Base-by-base conservation (phyloP, 2,888 invertebrate species). In the Sphecodes monilicornis region DNA sequence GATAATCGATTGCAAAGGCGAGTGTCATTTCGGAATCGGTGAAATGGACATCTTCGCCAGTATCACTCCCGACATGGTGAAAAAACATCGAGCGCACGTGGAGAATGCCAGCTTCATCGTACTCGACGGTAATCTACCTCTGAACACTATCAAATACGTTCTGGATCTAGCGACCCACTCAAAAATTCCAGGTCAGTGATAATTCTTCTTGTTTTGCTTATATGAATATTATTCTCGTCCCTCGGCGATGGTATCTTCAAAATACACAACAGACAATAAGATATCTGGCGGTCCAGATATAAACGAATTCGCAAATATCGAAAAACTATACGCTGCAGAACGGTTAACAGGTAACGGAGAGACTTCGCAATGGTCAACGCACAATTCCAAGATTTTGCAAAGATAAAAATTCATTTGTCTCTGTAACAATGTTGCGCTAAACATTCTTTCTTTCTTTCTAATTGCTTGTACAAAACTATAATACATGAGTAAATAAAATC, bases 121-220 rank as follows among this genome's bases (percentile, higher is more conserved):
- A 32, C 94, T 99, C 76, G 99, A 99, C 94, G 98, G 97, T 13
- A 99, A 99, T 95, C 93, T 98, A 69, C 96, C 97, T 0, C 92
- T 96, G 68, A 95, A 96, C 36, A 96, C 98, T 0, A 97, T 98
- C 92, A 95, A 96, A 88, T 95, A 96, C 73, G 94, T 97, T 39
- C 93, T 98, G 75, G 93, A 96, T 80, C 92, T 97, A 26, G 97
- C 98, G 69, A 91, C 95, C 16, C 93, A 95, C 68, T 94, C 96
- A 82, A 92, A 96, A 57, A 96, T 97, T 92, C 97, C 98, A 93
- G 97, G 97, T 97, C 94, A 96, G 96, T 93, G 57, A 70, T 72
- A 66, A 72, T 72, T 13, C 1, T 43, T 41, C 18, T 64, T 66
- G 13, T 32, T 68, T 29, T 11, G 13, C 66, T 77, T 77, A 60